A percentile compares a stretch with the other conserved stretches of the same genome.
Conservation (phyloP, 1,140 invertebrate genomes). For the Lamellibrachia luymesi region DNA sequence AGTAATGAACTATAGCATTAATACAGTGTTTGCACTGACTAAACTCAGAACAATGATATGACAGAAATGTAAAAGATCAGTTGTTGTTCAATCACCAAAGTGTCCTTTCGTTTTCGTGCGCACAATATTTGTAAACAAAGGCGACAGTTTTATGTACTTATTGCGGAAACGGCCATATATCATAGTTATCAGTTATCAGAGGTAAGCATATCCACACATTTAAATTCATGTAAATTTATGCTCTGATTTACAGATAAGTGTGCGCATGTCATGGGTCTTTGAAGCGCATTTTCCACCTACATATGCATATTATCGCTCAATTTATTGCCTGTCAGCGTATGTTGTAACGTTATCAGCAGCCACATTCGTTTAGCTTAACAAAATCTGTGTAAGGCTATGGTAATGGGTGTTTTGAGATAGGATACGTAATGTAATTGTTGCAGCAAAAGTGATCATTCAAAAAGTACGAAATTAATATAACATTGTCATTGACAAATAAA, state of each 20-base stretch:
- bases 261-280: not conserved
- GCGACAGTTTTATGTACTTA: not conserved
- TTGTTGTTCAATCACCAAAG: not conserved
- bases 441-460: too few species aligned
- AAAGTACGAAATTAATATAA: too few species aligned
- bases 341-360: not conserved
- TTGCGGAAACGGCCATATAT: not conserved
- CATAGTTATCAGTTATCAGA: not conserved
- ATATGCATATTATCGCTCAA: not conserved
- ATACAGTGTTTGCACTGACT: not conserved
- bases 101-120: not conserved
- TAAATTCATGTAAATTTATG: not conserved
- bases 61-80: not conserved
- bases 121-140: constrained; percentile 5
- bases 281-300: not conserved
- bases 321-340: not conserved
- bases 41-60: not conserved
- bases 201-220: not conserved
- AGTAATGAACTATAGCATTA: not conserved
- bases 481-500: too few species aligned
- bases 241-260: not conserved
- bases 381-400: not conserved
- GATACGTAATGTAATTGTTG: too few species aligned
- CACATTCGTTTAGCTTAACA: not conserved
- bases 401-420: not conserved